Evolutionary conservation across 2,113 vertebrate species (phyloP), one percentile per base, ranked within the genome.

Genomic region (Rhipidura dahli): DNA sequence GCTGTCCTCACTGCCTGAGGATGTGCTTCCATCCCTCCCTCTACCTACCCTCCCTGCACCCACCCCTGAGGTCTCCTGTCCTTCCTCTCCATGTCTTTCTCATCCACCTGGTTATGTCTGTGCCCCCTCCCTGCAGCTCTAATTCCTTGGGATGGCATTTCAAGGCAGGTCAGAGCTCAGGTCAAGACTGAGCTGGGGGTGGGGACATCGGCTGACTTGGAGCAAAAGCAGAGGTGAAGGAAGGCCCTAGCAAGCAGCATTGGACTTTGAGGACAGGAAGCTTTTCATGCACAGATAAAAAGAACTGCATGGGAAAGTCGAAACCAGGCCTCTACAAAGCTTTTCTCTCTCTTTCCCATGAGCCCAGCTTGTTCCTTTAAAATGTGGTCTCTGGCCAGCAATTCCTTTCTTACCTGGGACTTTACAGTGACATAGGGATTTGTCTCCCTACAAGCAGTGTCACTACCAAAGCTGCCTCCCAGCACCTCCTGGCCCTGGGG

Each of bases 241-340:
- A 87, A 89, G 7, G 72, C 33, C 21, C 54, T 77, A 53, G 23
- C 11, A 94, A 93, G 64, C 61, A 84, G 45, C 53, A 19, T 2
- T 42, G 59, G 49, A 76, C 90, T 95, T 77, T 59, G 63, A 95
- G 71, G 45, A 85, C 57, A 83, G 91, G 72, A 73, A 66, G 63
- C 45, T 77, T 93, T 96, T 93, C 63, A 93, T 54, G 23, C 47
- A 69, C 27, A 79, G 89, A 91, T 84, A 33, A 96, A 96, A 94
- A 85, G 40, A 51, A 91, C 49, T 56, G 53, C 8, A 3, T n/a
- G 60, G n/a, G 15, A 60, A 90, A 84, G 51, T 7, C 1, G 0
- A 94, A 95, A 64, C 8, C 42, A 66, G 37, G 27, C 37, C 65
- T 76, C 79, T 90, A 92, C 79, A 96, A 94, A 91, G 49, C 16